These are phyloP conservation scores for Geodia barretti DNA, from an alignment of 37 sponge, comb jelly and placozoan species.

Conservation along the genomic window DNA sequence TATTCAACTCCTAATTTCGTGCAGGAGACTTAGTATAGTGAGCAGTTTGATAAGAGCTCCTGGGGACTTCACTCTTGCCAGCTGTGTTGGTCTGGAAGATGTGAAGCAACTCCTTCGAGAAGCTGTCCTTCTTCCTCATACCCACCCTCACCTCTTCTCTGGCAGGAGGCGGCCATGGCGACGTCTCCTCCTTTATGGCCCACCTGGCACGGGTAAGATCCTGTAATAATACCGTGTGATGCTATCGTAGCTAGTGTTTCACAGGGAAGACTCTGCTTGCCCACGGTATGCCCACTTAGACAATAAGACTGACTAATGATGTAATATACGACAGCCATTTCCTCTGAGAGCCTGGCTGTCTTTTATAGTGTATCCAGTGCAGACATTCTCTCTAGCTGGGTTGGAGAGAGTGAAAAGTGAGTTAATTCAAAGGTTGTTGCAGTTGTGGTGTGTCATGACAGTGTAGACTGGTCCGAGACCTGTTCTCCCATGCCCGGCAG, in stretches of 20 bases:
- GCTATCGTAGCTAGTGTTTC: background rate
- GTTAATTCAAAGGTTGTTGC: conserved; percentile 10
- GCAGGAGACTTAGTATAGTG: background rate
- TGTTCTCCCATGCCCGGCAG: conserved; percentile 44
- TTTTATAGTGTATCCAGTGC: conserved; percentile 87
- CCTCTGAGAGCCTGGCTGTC: conserved; percentile 72
- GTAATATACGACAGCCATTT: conserved; percentile 55
- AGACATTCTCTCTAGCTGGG: conserved; percentile 91
- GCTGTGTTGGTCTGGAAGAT: conserved; percentile 74
- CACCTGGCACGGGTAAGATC: conserved; percentile 81
- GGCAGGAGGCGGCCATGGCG: conserved; percentile 78
- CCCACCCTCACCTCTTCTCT: conserved; percentile 67
- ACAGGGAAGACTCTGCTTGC: conserved; percentile 67
- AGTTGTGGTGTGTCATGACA: background rate
- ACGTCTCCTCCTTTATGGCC: conserved; percentile 84
- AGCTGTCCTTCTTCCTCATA: conserved; percentile 68
- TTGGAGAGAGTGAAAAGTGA: conserved; percentile 92
- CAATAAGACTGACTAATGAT: no score
- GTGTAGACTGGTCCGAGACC: conserved; percentile 40
- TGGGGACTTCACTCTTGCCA: conserved; percentile 24
- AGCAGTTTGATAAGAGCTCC: conserved; percentile 23
- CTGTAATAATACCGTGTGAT: background rate
- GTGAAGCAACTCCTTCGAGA: conserved; percentile 80
- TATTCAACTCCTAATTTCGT: background rate
- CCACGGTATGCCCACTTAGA: conserved; percentile 35